A percentile compares a stretch with the other conserved stretches of the same genome.
Conservation (phyloP, 2,888 invertebrate species). For the Prenolepis imparis region DNA sequence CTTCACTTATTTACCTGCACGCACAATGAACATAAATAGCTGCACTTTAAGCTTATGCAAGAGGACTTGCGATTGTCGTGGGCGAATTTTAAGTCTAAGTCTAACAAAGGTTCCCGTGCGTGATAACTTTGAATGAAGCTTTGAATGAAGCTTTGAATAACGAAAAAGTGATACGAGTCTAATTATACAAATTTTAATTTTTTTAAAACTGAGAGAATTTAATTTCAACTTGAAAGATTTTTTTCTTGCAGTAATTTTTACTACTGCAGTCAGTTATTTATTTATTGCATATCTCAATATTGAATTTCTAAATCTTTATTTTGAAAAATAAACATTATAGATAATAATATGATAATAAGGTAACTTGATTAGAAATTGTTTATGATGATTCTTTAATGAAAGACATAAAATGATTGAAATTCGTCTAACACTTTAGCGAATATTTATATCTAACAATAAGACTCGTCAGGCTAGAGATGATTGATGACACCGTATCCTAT, state of each 20-base stretch:
- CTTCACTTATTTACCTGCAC: conserved; percentile 65
- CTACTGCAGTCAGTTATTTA: neutral
- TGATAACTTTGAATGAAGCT: neutral
- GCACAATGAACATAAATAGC: conserved; percentile 77
- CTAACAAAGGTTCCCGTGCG: conserved; percentile 38
- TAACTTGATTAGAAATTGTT: conserved; percentile 21
- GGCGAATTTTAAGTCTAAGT: conserved; percentile 48
- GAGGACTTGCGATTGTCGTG: conserved; percentile 63
- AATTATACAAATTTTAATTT: neutral
- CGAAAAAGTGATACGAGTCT: neutral
- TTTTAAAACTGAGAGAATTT: neutral
- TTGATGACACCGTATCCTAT: conserved; percentile 52
- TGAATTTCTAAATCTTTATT: neutral
- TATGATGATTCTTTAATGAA: conserved; percentile 15
- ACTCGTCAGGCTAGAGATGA: conserved; percentile 54
- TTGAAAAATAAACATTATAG: neutral
- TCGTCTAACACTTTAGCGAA: conserved; percentile 58
- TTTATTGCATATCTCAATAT: neutral
- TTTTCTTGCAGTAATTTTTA: neutral
- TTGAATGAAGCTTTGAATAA: neutral
- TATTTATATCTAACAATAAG: conserved; percentile 52
- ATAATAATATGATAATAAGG: neutral
- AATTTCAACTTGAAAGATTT: neutral
- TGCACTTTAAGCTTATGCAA: conserved; percentile 67
- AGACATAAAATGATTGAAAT: conserved; percentile 7